Evolutionary conservation across 2,797 vertebrate genomes (phyloP).

Genomic region (Muscicapa striata): DNA sequence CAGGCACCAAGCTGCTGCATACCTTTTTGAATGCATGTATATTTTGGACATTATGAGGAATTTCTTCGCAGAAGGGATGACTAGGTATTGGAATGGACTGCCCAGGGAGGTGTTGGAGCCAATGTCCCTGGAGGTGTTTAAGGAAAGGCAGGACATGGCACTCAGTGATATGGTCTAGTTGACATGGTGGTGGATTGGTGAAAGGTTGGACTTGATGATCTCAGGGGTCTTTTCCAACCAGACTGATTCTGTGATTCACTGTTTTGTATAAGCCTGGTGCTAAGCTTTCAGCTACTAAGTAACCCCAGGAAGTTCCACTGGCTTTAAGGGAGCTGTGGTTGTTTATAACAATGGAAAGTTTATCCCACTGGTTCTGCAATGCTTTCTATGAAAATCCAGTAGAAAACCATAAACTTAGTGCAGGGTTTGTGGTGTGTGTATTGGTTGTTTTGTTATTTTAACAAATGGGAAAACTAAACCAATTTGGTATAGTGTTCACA

Average conservation of each 20-base stretch:
- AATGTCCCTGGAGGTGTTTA: neutral
- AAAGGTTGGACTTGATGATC: fast-evolving
- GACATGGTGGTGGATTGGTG: neutral
- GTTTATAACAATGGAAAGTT: neutral
- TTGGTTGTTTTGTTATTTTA: neutral
- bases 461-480: neutral
- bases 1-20: neutral
- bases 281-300: neutral
- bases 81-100: neutral
- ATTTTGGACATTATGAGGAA: neutral
- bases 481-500: neutral
- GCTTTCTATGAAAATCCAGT: neutral
- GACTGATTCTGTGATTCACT: neutral
- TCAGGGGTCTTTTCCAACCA: neutral
- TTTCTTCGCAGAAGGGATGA: neutral
- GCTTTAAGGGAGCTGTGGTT: neutral
- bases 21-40: fast-evolving
- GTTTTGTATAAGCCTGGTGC: neutral
- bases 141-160: neutral
- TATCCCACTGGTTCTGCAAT: neutral
- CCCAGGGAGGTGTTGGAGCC: neutral
- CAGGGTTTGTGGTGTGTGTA: neutral
- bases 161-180: neutral
- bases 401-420: neutral
- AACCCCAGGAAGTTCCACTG: neutral